Percentiles rank a stretch among this genome's conserved stretches.
These are phyloP conservation scores for Parnassius smintheus DNA, from an alignment of 2,888 invertebrate genomes.

Conservation along the genomic window DNA sequence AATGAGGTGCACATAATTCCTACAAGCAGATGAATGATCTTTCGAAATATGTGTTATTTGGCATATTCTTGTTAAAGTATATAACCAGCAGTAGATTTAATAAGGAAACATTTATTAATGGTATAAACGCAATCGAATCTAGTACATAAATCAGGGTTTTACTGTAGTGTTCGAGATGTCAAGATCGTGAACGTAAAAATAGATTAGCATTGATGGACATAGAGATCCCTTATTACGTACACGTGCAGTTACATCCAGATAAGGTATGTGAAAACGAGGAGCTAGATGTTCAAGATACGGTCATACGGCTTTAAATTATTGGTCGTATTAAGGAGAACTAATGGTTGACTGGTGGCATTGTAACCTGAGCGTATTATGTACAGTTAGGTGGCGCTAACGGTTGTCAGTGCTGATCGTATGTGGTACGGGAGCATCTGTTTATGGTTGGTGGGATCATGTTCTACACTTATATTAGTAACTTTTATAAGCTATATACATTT, in stretches of 20 bases:
- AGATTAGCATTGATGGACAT: slow-evolving; percentile 24
- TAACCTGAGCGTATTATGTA: slow-evolving; percentile 50
- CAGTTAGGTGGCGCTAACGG: slow-evolving; percentile 61
- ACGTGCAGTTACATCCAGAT: slow-evolving; percentile 30
- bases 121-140: no score
- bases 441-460: slow-evolving; percentile 5
- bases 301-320: slow-evolving; percentile 28
- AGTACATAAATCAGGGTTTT: neutral
- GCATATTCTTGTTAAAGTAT: no score
- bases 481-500: neutral
- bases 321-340: slow-evolving; percentile 32
- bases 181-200: slow-evolving; percentile 11
- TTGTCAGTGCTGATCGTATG: slow-evolving; percentile 33
- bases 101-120: no score
- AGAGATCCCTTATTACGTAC: slow-evolving; percentile 28
- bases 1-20: no score
- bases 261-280: slow-evolving; percentile 32
- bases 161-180: neutral
- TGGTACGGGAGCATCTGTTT: slow-evolving; percentile 30
- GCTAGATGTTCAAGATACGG: slow-evolving; percentile 31
- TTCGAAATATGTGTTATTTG: no score
- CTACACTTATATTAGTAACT: neutral
- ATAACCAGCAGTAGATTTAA: no score
- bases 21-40: no score
- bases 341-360: slow-evolving; percentile 42